Base-by-base conservation (phyloP, 2,888 invertebrate genomes). In the Hyalella azteca region DNA sequence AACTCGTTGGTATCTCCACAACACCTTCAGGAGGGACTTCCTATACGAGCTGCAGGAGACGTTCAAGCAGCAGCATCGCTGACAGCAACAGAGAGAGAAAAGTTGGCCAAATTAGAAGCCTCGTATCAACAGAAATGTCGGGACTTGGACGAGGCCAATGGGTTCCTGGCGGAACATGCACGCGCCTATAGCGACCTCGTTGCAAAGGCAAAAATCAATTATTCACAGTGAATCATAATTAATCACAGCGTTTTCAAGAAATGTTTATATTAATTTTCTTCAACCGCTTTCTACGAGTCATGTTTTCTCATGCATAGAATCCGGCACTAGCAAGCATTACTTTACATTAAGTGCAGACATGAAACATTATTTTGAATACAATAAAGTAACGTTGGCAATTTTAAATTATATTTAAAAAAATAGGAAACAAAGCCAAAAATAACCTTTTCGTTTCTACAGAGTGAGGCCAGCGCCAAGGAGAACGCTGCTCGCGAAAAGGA, bases 101-200 rank as follows among this genome's bases (percentile, higher is more conserved):
- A 36, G 36, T 19, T 29, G 19, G n/a, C 36, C 7, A 36, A 36
- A 36, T 36, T 66, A 19, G 66, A 66, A 1, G 36, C 36, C 1
- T 32, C 66, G 26, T 66, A 66, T 22, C 11, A n/a, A 2, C 66
- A 36, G 36, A 66, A 66, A 36, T 66, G 66, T 15, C 32, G 66
- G 3, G 66, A 66, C n/a, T 36, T 66, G 66, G 66, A 66, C 29
- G 59, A 59, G 2, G 59, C 29, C 29, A 59, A 59, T 29, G 66
- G 36, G 19, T 66, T 66, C 36, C 19, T 66, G 66, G 66, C 66
- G 4, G 66, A 66, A n/a, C 66, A 66, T 7, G 66, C 66, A 5
- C 7, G 29, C 29, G 32, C 29, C 66, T 66, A 29, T 36, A 5
- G 36, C n/a, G 36, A 66, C 5, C 66, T 66, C 36, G 32, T 66